A percentile compares a stretch with the other conserved stretches of the same genome.
Evolutionary conservation across 2,888 invertebrate species (phyloP).

Genomic region (Galeopsomyia nigrocyanea): DNA sequence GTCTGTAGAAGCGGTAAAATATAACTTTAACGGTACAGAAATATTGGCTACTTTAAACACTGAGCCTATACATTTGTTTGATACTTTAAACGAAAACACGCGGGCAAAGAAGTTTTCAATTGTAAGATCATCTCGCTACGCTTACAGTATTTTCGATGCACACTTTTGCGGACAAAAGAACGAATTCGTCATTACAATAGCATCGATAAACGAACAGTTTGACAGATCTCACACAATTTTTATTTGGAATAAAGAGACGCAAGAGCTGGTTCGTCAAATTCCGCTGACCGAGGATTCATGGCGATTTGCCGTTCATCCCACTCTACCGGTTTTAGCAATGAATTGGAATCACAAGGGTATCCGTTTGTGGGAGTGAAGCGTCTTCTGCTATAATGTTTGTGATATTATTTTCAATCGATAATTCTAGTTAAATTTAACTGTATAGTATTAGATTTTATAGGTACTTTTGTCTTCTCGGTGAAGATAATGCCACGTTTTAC

Average conservation of each 20-base stretch:
- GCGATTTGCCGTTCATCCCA: slow-evolving; percentile 27
- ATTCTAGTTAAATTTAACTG: too few relatives aligned
- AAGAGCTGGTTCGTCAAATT: slow-evolving; percentile 19
- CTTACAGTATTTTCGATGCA: not conserved
- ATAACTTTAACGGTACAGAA: slow-evolving; percentile 34
- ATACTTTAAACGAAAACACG: too few relatives aligned
- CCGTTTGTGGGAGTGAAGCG: slow-evolving; percentile 22
- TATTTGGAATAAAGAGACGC: slow-evolving; percentile 35
- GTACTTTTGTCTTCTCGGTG: not conserved
- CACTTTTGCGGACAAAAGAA: slow-evolving; percentile 30
- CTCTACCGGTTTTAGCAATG: slow-evolving; percentile 27
- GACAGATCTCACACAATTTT: not conserved
- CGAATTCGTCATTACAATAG: slow-evolving; percentile 30
- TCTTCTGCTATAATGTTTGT: not conserved
- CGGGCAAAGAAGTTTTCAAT: too few relatives aligned
- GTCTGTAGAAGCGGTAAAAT: slow-evolving; percentile 25
- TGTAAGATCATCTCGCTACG: too few relatives aligned
- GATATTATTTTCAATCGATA: too few relatives aligned
- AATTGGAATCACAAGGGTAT: slow-evolving; percentile 23
- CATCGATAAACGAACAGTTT: not conserved
- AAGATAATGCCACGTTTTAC: not conserved
- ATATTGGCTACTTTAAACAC: slow-evolving; percentile 23
- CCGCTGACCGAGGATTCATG: slow-evolving; percentile 16
- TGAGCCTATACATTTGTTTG: slow-evolving; percentile 29
- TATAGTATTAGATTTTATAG: not conserved